Percentiles rank a stretch among this genome's conserved stretches.
These are phyloP conservation scores for Auanema freiburgensis DNA, from an alignment of 2,888 invertebrate genomes.

Conservation along the genomic window DNA sequence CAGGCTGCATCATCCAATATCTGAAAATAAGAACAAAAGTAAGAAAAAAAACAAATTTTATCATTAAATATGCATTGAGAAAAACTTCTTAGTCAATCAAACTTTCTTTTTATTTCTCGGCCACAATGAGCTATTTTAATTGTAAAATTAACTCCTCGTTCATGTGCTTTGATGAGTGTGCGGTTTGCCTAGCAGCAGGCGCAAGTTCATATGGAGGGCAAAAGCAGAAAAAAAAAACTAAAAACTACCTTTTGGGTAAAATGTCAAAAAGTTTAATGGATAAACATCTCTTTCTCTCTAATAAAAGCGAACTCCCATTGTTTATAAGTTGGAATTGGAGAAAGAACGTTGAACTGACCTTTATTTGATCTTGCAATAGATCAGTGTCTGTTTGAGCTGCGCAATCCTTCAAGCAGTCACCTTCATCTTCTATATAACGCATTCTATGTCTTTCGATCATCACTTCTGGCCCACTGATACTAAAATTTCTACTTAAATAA, in stretches of 20 bases:
- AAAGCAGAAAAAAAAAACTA: constrained; percentile 2
- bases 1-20: constrained; percentile 46
- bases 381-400: constrained; percentile 32
- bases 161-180: not conserved
- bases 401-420: constrained; percentile 30
- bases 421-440: constrained; percentile 37
- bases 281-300: constrained; percentile 2
- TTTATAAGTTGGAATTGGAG: not conserved
- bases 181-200: not conserved
- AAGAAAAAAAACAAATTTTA: not conserved
- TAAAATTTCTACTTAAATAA: constrained; percentile 14
- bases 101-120: constrained; percentile 5
- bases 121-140: not conserved
- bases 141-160: not conserved
- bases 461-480: constrained; percentile 22
- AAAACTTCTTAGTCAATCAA: constrained; percentile 3
- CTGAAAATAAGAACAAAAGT: constrained; percentile 14
- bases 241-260: not conserved
- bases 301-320: not conserved
- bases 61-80: constrained; percentile 3
- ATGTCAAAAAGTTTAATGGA: not conserved
- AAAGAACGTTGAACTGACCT: constrained; percentile 7
- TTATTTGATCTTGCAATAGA: constrained; percentile 21
- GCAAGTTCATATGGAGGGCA: not conserved
- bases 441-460: constrained; percentile 36